Evolutionary conservation across 2,888 invertebrate species (phyloP).

Genomic region (Mythimna impura): DNA sequence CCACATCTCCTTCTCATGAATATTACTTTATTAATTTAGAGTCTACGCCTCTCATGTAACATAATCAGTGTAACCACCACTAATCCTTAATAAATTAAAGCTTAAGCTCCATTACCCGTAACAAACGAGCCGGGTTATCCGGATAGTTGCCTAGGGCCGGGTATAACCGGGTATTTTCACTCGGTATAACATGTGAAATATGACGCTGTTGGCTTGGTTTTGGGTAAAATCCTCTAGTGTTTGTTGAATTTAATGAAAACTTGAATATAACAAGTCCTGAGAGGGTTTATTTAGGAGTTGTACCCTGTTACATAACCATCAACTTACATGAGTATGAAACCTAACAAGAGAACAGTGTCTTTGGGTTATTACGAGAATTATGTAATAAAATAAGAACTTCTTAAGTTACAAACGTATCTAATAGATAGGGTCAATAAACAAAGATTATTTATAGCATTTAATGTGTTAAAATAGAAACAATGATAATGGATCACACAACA

Average conservation of each 20-base stretch:
- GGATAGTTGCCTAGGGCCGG: conserved; percentile 35
- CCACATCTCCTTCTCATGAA: conserved; percentile 6
- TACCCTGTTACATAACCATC: background rate
- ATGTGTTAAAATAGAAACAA: too few species aligned
- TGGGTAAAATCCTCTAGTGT: conserved; percentile 15
- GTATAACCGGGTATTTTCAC: conserved; percentile 36
- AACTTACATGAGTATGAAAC: background rate
- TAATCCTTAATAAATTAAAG: conserved; percentile 59
- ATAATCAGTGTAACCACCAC: conserved; percentile 43
- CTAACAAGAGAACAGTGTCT: background rate
- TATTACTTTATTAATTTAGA: conserved; percentile 23
- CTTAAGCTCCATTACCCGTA: conserved; percentile 38
- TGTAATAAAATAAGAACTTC: too few species aligned
- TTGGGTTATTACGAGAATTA: too few species aligned
- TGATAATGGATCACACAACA: background rate
- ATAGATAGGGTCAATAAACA: too few species aligned
- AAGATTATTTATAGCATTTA: too few species aligned
- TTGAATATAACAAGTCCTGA: background rate
- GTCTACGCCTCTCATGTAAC: conserved; percentile 21
- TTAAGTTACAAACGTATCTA: background rate
- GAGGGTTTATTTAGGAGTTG: background rate
- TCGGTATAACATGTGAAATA: conserved; percentile 50
- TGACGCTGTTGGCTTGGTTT: conserved; percentile 16
- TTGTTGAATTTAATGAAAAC: conserved; percentile 9
- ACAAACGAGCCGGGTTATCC: conserved; percentile 37